Conservation (phyloP, 2,113 vertebrate species). For the Oreochromis niloticus region DNA sequence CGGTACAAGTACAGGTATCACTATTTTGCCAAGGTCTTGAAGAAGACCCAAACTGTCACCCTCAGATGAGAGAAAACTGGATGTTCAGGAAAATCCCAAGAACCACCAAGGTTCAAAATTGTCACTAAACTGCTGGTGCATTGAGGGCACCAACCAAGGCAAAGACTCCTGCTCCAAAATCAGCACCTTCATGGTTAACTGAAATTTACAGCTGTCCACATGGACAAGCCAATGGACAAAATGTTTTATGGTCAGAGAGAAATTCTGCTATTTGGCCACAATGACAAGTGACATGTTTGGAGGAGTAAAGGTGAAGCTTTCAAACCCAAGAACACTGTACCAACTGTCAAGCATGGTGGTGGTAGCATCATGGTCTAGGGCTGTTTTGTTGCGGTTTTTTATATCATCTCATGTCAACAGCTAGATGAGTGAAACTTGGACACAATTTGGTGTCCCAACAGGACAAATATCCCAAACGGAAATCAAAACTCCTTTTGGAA, state of each 20-base stretch:
- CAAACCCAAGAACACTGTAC: neutral
- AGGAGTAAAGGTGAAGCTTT: neutral
- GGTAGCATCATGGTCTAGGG: neutral
- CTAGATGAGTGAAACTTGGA: accelerated
- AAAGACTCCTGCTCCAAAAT: neutral
- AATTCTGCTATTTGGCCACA: neutral
- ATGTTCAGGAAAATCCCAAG: neutral
- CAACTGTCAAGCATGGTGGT: accelerated
- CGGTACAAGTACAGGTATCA: neutral
- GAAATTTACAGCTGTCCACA: neutral
- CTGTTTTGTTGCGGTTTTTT: neutral
- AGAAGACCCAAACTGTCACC: neutral
- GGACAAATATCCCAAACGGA: neutral
- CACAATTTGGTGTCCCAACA: neutral
- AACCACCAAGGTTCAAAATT: accelerated
- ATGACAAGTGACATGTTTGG: accelerated
- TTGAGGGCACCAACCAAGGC: neutral
- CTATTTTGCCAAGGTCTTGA: neutral
- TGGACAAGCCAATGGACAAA: neutral
- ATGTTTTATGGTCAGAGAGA: neutral
- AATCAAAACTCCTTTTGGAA: neutral
- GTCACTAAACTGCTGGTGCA: neutral
- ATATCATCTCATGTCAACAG: neutral
- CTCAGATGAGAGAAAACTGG: neutral
- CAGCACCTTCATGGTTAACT: neutral